phyloP scores from a whole-genome alignment of 2,113 vertebrate genomes.

The Stictonetta naevosa region DNA sequence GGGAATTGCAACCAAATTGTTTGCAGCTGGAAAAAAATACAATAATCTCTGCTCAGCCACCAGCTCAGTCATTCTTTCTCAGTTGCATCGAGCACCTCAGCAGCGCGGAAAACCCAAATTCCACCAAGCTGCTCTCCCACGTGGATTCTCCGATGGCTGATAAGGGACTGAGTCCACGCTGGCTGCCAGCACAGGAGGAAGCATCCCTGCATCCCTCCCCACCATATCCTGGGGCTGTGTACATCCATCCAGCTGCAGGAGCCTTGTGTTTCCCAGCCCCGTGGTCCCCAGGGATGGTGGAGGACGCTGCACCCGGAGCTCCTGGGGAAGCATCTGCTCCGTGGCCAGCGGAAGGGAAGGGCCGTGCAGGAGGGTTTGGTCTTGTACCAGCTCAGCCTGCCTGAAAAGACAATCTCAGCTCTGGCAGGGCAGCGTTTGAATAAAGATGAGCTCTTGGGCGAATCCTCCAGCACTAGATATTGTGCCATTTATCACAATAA shows the following conservation, averaged over 20 bases:
- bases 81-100: not conserved
- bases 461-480: constrained; percentile 41
- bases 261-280: too few relatives aligned
- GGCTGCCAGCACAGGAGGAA: not conserved
- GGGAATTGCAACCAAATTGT: accelerated
- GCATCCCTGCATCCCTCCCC: not conserved
- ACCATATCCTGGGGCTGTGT: not conserved
- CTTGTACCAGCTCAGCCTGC: constrained; percentile 26
- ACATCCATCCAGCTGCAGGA: not conserved
- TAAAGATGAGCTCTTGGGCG: constrained; percentile 55
- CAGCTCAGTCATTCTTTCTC: accelerated
- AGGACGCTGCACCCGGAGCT: not conserved
- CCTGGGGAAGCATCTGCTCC: not conserved
- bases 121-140: not conserved
- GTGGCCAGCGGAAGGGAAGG: accelerated
- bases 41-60: not conserved
- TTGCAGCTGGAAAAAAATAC: not conserved
- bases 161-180: not conserved
- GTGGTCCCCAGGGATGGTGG: accelerated
- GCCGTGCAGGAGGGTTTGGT: not conserved
- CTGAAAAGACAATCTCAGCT: constrained; percentile 52
- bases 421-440: not conserved
- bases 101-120: not conserved
- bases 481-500: constrained; percentile 54
- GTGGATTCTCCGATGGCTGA: not conserved